Base-by-base conservation (phyloP, 2,113 vertebrate species). In the Calidris pygmaea region DNA sequence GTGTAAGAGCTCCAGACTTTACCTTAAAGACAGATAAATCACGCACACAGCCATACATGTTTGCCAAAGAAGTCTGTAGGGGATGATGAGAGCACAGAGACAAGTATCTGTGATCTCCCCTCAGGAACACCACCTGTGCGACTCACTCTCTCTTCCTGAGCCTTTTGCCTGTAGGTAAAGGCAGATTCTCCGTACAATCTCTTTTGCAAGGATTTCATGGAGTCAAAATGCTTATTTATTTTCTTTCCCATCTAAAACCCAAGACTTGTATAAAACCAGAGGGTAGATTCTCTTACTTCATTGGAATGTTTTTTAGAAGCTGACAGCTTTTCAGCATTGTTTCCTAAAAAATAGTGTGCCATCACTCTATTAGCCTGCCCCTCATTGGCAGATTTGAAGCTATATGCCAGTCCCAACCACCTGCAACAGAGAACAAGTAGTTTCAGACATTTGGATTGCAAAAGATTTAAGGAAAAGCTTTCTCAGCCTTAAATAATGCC, bases 31-130 rank as follows among this genome's bases (percentile, higher is more conserved):
- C 3, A 5, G 45, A 27, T 29, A 37, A 41, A 92, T 12, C 1
- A 1, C 22, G 32, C 18, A 23, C 6, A 34, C 43, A 67, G 41
- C 22, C 91, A 55, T 24, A 56, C 7, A 15, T 0, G 0, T 65
- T 34, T 70, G 35, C 17, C 24, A 59, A 59, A 43, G 45, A 17
- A 26, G 26, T 60, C 47, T 24, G 47, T 14, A 26, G 17, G n/a
- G 39, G 32, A 21, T 37, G 32, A 52, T 23, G 39, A 14, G 4
- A 13, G 52, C 63, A 77, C 37, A 29, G 30, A 70, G 24, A 59
- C 3, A 15, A 48, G 35, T 0, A 0, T 18, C 39, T 22, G 8
- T 39, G 37, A n/a, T 76, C 23, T 75, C 9, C 7, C 55, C 22
- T 20, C 0, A 2, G 27, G 45, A 45, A 10, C 34, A 11, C 16